Evolutionary conservation across 2,113 vertebrate genomes (phyloP), one percentile per base, ranked within the genome.

Genomic region (Chaetorhynchus papuensis): DNA sequence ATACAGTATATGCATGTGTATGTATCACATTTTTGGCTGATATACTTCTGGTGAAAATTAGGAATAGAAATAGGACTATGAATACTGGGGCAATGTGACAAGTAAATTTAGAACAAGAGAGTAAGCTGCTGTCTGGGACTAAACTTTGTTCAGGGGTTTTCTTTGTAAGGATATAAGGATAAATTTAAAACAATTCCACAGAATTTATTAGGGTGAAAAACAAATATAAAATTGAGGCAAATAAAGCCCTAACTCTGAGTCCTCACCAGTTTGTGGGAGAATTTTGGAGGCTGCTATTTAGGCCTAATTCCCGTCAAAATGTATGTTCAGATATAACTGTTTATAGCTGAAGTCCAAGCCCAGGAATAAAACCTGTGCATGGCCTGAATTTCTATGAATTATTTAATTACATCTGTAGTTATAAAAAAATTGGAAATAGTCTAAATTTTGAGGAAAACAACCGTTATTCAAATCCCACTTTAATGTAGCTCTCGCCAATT

Each of bases 371-470:
- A 89, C 15, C 45, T 5, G 0, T 66, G 39, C 42, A 30, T 80
- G 45, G 19, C 52, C 52, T 86, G 75, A 70, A 96, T 86, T 77
- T 64, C 27, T 90, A 68, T 41, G 31, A 93, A 88, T 83, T 93
- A 41, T 94, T 91, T 89, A 96, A 91, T 94, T 93, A 30, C 52
- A 77, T 88, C 85, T 63, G 44, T 83, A 90, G 54, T 65, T 86
- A 66, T 49, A 64, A 83, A 91, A 94, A 86, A 96, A 79, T 17
- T 89, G 15, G 70, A 69, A 90, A 66, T 65, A 74, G 66, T 74
- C 37, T 83, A 77, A 72, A 86, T 92, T 91, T 96, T 86, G 75
- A 88, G 42, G 89, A 95, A 94, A 96, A 94, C 70, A 93, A 41
- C 61, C 24, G 14, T 86, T 91, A 89, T 83, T 78, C 80, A 89